Conservation (phyloP, 2,888 invertebrate species). For the Monoplex corrugatus region DNA sequence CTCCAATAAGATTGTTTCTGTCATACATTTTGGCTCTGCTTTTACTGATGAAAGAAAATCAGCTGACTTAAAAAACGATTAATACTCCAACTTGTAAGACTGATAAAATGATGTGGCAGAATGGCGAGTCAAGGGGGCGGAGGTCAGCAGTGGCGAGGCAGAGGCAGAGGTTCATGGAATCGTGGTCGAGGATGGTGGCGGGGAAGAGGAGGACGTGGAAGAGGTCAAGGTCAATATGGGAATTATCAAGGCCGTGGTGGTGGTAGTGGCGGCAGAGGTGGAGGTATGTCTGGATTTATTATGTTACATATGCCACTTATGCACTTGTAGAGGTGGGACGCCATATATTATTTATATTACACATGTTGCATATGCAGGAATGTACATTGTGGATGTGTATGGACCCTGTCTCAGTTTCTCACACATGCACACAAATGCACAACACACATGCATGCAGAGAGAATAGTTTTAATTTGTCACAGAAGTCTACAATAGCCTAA, state of each 20-base stretch:
- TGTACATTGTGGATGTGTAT: neutral
- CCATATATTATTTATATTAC: neutral
- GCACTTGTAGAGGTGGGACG: neutral
- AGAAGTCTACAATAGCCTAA: too few relatives aligned
- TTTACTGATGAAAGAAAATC: neutral
- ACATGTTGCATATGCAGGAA: neutral
- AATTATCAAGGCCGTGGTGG: slow-evolving; percentile 19
- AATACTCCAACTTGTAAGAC: neutral
- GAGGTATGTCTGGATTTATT: neutral
- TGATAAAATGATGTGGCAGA: neutral
- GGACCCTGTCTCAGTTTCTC: neutral
- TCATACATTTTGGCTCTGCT: neutral
- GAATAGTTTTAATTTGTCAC: too few relatives aligned
- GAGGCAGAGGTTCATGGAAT: slow-evolving; percentile 60
- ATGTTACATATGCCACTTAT: neutral
- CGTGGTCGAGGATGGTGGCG: slow-evolving; percentile 53
- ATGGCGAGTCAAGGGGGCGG: slow-evolving; percentile 43
- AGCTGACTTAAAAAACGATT: neutral
- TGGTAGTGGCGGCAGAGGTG: slow-evolving; percentile 25
- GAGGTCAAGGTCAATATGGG: slow-evolving; percentile 40
- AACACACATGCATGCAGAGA: too few relatives aligned
- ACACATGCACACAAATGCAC: too few relatives aligned
- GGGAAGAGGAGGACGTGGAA: slow-evolving; percentile 35
- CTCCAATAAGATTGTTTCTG: too few relatives aligned
- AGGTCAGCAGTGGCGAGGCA: slow-evolving; percentile 61